Conservation (phyloP, 2,888 invertebrate genomes). For the Gibbula magus region DNA sequence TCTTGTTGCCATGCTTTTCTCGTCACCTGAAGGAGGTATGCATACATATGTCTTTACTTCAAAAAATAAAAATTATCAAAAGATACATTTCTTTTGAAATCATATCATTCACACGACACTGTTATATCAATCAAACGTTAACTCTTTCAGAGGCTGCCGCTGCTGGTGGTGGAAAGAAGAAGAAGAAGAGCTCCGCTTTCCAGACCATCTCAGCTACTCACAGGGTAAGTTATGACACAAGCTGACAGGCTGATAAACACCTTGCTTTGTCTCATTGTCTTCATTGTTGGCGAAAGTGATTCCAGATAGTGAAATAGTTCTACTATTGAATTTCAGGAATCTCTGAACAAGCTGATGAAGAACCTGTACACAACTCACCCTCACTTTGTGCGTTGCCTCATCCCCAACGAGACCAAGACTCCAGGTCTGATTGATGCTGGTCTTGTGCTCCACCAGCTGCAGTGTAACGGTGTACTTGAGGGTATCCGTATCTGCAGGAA, state of each 20-base stretch:
- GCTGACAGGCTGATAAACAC: not conserved
- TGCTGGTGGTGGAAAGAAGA: conserved; percentile 80
- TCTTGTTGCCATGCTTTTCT: conserved; percentile 65
- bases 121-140: too few relatives aligned
- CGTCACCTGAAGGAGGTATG: conserved; percentile 46
- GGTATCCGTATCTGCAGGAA: conserved; percentile 99
- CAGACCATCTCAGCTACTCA: conserved; percentile 99
- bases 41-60: too few relatives aligned
- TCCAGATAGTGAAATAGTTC: too few relatives aligned
- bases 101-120: too few relatives aligned
- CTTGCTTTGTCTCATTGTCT: not conserved
- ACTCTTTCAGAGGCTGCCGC: not conserved
- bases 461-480: conserved; percentile 99
- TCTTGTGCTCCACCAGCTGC: conserved; percentile 99
- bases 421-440: conserved; percentile 94
- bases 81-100: too few relatives aligned
- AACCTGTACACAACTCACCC: conserved; percentile 76
- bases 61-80: too few relatives aligned
- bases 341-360: conserved; percentile 96
- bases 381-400: conserved; percentile 99
- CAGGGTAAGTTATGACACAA: conserved; percentile 80
- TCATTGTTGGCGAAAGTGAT: not conserved
- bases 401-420: conserved; percentile 86
- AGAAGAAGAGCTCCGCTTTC: conserved; percentile 98
- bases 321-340: conserved; percentile 50